Percentiles rank a stretch among this genome's conserved stretches.
These are phyloP conservation scores for Chirona hameri DNA, from an alignment of 2,888 invertebrate species.

Conservation along the genomic window DNA sequence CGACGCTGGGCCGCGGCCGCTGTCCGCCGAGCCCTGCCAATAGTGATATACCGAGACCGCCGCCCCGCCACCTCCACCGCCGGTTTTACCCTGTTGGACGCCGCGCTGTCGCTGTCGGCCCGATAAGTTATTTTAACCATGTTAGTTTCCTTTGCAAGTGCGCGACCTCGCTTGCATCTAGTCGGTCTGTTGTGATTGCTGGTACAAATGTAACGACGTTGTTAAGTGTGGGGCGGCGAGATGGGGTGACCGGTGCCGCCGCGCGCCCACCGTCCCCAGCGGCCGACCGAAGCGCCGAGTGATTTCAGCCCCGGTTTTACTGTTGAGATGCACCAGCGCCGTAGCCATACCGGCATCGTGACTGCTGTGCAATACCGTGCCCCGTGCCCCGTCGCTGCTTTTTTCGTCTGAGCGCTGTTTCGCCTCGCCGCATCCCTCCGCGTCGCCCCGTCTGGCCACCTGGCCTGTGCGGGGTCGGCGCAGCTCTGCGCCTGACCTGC, in stretches of 20 bases:
- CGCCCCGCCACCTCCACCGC: neutral
- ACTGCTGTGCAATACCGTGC: neutral
- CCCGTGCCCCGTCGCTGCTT: neutral
- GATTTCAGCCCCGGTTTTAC: constrained; percentile 13
- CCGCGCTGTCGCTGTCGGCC: neutral
- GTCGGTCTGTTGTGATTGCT: constrained; percentile 27
- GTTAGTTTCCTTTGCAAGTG: constrained; percentile 8
- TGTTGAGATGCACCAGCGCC: neutral
- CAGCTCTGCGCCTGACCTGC: neutral
- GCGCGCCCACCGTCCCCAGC: neutral
- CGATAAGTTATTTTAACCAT: constrained; percentile 24
- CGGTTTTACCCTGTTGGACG: neutral
- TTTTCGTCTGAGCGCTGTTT: neutral
- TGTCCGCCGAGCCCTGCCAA: neutral
- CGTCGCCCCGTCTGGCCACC: too few species aligned
- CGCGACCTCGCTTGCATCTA: constrained; percentile 26
- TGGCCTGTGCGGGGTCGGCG: too few species aligned
- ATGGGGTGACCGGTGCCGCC: neutral
- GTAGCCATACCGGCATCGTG: neutral
- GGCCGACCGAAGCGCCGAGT: neutral
- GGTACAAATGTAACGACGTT: constrained; percentile 14
- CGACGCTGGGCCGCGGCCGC: neutral
- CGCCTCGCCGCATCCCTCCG: neutral
- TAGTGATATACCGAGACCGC: neutral
- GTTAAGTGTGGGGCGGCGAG: neutral